phyloP scores from a whole-genome alignment of 1,140 invertebrate genomes.

The Schlechtendalia chinensis region DNA sequence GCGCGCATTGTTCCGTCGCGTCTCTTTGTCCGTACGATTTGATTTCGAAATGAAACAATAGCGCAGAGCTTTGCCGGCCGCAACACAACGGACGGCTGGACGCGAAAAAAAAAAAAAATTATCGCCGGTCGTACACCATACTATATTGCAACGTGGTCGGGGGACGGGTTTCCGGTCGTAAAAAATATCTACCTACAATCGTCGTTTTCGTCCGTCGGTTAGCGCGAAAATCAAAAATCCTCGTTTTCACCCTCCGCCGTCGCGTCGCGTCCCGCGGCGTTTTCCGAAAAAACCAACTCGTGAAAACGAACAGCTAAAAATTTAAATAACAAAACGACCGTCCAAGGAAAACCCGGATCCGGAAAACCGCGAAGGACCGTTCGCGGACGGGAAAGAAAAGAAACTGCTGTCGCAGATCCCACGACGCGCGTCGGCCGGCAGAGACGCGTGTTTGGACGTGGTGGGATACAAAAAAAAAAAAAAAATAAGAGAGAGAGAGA shows the following conservation, averaged over 20 bases:
- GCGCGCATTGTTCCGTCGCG: not conserved
- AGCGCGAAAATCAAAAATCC: not conserved
- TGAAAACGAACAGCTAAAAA: not conserved
- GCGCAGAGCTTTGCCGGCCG: slow-evolving; percentile 19
- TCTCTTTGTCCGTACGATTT: slow-evolving; percentile 32
- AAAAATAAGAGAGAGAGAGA: not conserved
- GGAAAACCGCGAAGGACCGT: slow-evolving; percentile 14
- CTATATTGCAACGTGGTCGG: no score
- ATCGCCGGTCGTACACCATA: not conserved
- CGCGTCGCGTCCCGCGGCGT: not conserved
- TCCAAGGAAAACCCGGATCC: not conserved
- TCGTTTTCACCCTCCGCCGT: not conserved
- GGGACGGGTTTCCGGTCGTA: slow-evolving; percentile 22
- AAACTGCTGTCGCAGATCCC: not conserved
- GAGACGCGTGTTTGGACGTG: not conserved
- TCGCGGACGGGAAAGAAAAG: not conserved
- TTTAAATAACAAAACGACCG: no score
- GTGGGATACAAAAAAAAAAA: not conserved
- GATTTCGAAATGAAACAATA: slow-evolving; percentile 36
- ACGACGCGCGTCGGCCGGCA: no score
- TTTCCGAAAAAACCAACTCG: not conserved
- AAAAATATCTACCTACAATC: slow-evolving; percentile 30
- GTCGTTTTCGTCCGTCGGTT: slow-evolving; percentile 12
- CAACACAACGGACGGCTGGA: not conserved
- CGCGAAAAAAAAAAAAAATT: not conserved